Conservation (phyloP, 2,888 invertebrate species). For the Conomelus anceps region DNA sequence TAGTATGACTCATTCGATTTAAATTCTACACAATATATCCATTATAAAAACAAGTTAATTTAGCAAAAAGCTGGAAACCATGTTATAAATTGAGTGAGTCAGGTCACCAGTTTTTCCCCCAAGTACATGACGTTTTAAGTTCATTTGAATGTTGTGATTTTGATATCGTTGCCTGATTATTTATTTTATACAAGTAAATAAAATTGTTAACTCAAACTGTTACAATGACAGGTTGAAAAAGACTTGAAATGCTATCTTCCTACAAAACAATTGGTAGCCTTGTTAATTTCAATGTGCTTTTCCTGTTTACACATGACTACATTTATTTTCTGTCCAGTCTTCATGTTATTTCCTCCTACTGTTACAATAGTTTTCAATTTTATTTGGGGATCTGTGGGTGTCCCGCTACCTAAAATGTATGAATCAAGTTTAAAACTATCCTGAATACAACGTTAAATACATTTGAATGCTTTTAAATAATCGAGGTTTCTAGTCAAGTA, state of each 20-base stretch:
- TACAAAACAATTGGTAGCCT: not conserved
- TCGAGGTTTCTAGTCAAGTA: not conserved
- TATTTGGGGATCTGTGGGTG: not conserved
- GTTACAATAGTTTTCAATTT: not conserved
- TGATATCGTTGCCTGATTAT: not conserved
- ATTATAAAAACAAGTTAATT: not conserved
- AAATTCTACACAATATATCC: not conserved
- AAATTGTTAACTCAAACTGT: not conserved
- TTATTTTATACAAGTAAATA: not conserved
- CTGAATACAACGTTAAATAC: not conserved
- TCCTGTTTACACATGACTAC: not conserved
- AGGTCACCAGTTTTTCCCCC: not conserved
- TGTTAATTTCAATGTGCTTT: not conserved
- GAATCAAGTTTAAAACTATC: not conserved
- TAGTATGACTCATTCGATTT: not conserved
- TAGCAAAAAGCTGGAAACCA: not conserved
- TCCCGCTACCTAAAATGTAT: not conserved
- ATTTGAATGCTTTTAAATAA: not conserved
- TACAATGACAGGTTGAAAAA: too few relatives aligned
- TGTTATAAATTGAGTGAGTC: not conserved
- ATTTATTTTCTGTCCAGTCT: not conserved
- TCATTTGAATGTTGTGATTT: not conserved
- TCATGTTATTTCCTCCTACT: not conserved
- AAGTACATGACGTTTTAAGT: not conserved
- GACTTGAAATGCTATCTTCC: not conserved